phyloP scores from a whole-genome alignment of 2,113 vertebrate species.

The Orcinus orca region DNA sequence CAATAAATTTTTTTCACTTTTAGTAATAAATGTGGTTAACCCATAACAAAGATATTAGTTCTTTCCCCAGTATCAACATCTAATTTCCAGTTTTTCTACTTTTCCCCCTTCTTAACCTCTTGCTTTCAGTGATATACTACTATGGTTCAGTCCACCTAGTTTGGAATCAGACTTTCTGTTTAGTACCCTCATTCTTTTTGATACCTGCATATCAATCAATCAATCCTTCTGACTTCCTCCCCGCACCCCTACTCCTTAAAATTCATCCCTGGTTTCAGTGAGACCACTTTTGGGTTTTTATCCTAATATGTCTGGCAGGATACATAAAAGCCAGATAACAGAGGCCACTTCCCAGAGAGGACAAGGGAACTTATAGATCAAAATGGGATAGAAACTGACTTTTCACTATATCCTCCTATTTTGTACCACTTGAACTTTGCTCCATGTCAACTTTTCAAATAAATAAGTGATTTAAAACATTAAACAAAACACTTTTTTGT shows the following conservation, averaged over 20 bases:
- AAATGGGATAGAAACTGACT: background rate
- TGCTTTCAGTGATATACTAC: background rate
- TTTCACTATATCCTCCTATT: background rate
- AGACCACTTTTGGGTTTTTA: background rate
- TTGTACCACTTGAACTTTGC: background rate
- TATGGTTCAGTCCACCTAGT: background rate
- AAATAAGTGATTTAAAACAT: background rate
- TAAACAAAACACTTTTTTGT: background rate
- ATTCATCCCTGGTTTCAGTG: background rate
- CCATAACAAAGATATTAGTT: background rate
- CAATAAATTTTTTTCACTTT: background rate
- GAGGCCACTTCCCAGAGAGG: background rate
- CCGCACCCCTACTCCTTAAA: background rate
- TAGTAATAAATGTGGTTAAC: background rate
- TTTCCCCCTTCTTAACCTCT: background rate
- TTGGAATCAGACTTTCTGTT: background rate
- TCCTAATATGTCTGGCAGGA: background rate
- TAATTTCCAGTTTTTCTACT: background rate
- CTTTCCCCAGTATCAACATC: background rate
- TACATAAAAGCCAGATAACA: background rate
- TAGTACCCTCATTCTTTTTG: background rate
- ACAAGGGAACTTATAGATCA: background rate
- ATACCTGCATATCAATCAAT: background rate
- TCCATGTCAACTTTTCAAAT: background rate
- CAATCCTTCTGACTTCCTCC: background rate